A percentile compares a stretch with the other conserved stretches of the same genome.
Evolutionary conservation across 2,888 invertebrate species (phyloP).

Genomic region (Limenitis camilla): DNA sequence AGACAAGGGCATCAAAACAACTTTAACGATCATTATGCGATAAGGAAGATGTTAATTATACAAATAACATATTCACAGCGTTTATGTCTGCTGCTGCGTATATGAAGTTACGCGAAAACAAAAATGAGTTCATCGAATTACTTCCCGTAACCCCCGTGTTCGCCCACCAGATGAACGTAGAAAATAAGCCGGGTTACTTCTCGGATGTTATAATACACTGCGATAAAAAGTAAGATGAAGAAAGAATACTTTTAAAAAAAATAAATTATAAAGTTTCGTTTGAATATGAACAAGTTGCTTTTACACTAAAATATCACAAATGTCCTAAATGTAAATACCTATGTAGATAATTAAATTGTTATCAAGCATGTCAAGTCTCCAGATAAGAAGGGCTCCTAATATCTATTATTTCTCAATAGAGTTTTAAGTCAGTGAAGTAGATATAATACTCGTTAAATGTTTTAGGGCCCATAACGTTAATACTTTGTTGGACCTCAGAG

Average conservation of each 20-base stretch:
- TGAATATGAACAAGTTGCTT: no score
- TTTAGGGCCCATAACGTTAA: constrained; percentile 72
- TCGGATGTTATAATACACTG: constrained; percentile 76
- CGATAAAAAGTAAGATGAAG: constrained; percentile 67
- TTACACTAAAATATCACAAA: neutral
- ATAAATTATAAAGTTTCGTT: neutral
- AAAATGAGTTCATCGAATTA: constrained; percentile 58
- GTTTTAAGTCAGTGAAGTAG: constrained; percentile 3
- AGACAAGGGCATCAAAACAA: no score
- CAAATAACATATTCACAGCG: constrained; percentile 42
- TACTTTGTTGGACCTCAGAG: constrained; percentile 72
- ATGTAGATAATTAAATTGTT: constrained; percentile 57
- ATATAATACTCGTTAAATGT: constrained; percentile 14
- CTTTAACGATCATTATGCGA: no score
- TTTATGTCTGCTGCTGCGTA: constrained; percentile 75
- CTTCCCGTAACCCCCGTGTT: constrained; percentile 76
- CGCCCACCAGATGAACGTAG: constrained; percentile 70
- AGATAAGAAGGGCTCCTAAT: constrained; percentile 52
- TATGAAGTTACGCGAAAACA: constrained; percentile 57
- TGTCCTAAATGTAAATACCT: constrained; percentile 31
- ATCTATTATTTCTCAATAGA: constrained; percentile 41
- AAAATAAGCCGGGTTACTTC: constrained; percentile 73
- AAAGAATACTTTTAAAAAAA: neutral
- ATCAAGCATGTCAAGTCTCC: constrained; percentile 60
- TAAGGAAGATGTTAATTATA: no score